Conservation (phyloP, 2,113 vertebrate species). For the Desmodus rotundus region DNA sequence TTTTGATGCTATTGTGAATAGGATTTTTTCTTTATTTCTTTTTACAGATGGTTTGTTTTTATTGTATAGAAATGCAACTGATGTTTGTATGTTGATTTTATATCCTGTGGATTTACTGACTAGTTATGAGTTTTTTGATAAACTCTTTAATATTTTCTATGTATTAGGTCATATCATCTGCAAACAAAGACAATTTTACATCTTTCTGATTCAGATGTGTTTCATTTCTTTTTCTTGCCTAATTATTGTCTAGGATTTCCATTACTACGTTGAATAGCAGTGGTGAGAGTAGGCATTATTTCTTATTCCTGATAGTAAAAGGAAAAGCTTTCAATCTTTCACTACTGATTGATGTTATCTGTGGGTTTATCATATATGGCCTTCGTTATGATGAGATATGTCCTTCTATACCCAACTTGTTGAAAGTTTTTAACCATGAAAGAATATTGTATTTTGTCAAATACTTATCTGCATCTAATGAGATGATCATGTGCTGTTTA, state of each 20-base stretch:
- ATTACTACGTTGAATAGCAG: background rate
- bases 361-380: background rate
- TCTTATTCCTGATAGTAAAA: background rate
- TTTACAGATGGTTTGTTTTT: background rate
- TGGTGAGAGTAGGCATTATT: background rate
- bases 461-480: background rate
- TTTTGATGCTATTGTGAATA: background rate
- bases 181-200: background rate
- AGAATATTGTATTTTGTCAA: background rate
- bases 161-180: background rate
- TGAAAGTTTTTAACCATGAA: background rate
- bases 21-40: background rate
- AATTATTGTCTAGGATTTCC: background rate
- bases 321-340: background rate
- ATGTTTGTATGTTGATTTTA: background rate
- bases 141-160: background rate
- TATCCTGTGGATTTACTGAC: background rate
- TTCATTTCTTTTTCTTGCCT: background rate
- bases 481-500: background rate
- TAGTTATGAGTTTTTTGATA: background rate
- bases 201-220: background rate
- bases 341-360: background rate
- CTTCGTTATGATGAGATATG: background rate
- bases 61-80: background rate
- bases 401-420: background rate